Base-by-base conservation (phyloP, 2,797 vertebrate genomes). In the Sebastes matsubarae region DNA sequence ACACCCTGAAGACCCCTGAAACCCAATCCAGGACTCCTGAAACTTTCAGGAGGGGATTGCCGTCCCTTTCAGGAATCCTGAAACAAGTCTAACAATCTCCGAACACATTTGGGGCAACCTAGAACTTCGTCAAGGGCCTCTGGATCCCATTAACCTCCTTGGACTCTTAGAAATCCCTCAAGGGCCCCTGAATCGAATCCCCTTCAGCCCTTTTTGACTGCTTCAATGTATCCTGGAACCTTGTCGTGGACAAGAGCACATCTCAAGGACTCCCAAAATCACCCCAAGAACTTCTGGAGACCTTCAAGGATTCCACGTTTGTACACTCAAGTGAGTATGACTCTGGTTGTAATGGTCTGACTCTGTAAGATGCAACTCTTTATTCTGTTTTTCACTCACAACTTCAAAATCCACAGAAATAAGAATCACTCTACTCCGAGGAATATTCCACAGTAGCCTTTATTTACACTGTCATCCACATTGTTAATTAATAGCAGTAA, bases 401-500 rank as follows among this genome's bases (percentile, higher is more conserved):
- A 24, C 54, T 25, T 57, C 20, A 52, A 52, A 52, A 52, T 57
- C 25, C 46, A 71, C 20, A 64, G 60, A 58, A 58, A 65, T 16
- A 57, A 32, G 22, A 64, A 58, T 24, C 55, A 25, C 10, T 12
- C 8, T 20, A 59, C 63, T 25, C 58, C 0, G 6, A 38, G 29
- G 67, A 34, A 60, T 81, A 25, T 83, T 88, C 79, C 85, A 87
- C 79, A 86, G 77, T 84, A 78, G 73, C 75, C 79, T 91, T 92
- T 91, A 90, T 92, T 91, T 90, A 92, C 86, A 90, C 81, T 29
- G 24, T 83, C 78, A 38, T 84, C 86, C 83, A 81, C 82, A 74
- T 63, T 25, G 71, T 73, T 81, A 18, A 79, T 82, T 76, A 61
- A 82, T 34, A 89, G 80, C 83, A 89, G 67, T 38, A 86, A 84